Evolutionary conservation across 1,140 invertebrate genomes (phyloP), one percentile per base, ranked within the genome.

Genomic region (Myzus persicae): DNA sequence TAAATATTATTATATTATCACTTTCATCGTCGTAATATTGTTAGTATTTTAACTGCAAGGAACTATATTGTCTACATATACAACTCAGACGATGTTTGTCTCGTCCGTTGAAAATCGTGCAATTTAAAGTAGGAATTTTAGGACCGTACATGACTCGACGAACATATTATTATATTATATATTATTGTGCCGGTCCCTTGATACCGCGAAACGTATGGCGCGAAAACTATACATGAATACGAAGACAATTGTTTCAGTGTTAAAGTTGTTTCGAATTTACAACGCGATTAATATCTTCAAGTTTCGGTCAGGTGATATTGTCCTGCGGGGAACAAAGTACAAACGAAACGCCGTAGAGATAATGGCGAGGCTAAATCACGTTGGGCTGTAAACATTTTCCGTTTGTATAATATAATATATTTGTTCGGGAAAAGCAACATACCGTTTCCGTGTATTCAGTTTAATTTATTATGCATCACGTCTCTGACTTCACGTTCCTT

Each of bases 231-330:
- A 26, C 36, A 89, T 26, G 87, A 89, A 89, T 89, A 89, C 46
- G 87, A 38, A 89, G 36, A 89, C 87, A 54, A 89, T 89, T 54
- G 87, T 89, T 89, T 54, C 36, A 14, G 51, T 54, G 46, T 89
- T 89, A 54, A 51, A 89, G 87, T 89, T 89, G 87, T 89, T 54
- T 88, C 38, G 36, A 89, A 89, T 89, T 89, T 38, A 89, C 46
- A 54, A 89, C 48, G n/a, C 87, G 87, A 89, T 89, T 51, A 54
- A 89, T 54, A 89, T 89, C 87, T 51, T 38, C 46, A 89, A 89
- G 87, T 89, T 89, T 89, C 36, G 46, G 87, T 54, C 46, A 89
- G 87, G 48, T 89, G 87, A 89, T 89, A 89, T 54, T 89, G 87
- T 89, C 46, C 87, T 89, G 87, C 46, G 87, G 46, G 46, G 46